phyloP scores from a whole-genome alignment of 2,113 vertebrate species.

The Gorsachius goisagi region DNA sequence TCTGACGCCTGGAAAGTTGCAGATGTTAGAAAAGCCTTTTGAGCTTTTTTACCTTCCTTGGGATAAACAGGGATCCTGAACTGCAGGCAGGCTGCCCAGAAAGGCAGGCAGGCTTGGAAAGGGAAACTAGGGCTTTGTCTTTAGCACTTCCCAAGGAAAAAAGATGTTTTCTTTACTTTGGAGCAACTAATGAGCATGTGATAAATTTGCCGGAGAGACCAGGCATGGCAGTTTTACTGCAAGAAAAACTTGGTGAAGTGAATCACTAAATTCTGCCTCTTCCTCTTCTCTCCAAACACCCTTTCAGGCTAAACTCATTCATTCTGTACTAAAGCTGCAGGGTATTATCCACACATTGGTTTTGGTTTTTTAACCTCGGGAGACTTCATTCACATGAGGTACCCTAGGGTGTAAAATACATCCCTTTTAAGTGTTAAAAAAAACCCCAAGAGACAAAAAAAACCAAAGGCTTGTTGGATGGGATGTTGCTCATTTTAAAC shows the following conservation, averaged over 20 bases:
- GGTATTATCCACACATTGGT: neutral
- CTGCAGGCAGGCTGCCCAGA: neutral
- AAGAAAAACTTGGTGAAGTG: neutral
- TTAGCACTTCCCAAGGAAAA: neutral
- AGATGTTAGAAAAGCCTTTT: neutral
- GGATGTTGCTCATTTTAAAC: neutral
- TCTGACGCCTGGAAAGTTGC: fast-evolving
- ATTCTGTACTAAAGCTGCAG: neutral
- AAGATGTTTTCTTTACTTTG: neutral
- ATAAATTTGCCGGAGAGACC: neutral
- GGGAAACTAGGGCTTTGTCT: neutral
- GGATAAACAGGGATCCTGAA: neutral
- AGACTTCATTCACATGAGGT: neutral
- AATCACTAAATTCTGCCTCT: neutral
- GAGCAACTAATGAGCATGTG: neutral
- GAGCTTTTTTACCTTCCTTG: neutral
- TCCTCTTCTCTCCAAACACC: neutral
- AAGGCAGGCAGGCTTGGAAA: neutral
- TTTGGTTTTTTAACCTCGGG: neutral
- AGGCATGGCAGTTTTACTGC: neutral
- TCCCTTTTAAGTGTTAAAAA: neutral
- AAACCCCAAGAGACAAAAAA: neutral
- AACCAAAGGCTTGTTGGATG: neutral
- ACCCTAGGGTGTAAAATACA: neutral
- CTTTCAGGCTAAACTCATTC: neutral